Percentiles rank a stretch among this genome's conserved stretches.
Evolutionary conservation across 2,797 vertebrate genomes (phyloP).

Genomic region (Eremophila alpestris): DNA sequence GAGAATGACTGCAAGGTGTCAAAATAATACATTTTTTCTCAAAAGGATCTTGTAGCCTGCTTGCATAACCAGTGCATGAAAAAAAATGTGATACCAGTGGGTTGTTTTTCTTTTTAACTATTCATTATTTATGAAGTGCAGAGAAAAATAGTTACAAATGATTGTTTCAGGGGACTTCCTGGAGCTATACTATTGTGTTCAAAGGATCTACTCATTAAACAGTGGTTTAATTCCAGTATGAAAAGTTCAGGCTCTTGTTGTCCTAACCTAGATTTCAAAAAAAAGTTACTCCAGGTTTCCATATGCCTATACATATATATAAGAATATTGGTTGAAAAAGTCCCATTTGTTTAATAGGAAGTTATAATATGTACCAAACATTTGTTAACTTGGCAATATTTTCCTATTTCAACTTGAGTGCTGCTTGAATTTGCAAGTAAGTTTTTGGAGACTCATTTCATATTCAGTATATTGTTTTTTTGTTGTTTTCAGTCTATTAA

Average conservation of each 20-base stretch:
- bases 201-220: constrained; percentile 38
- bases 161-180: constrained; percentile 70
- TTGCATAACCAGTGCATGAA: constrained; percentile 65
- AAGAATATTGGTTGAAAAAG: background rate
- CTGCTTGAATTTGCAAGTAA: background rate
- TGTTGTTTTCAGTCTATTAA: background rate
- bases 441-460: background rate
- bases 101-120: constrained; percentile 58
- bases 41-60: constrained; percentile 36
- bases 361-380: background rate
- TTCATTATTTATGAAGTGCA: constrained; percentile 76
- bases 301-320: background rate
- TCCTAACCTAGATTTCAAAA: constrained; percentile 44
- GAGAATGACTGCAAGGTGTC: constrained; percentile 52
- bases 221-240: constrained; percentile 60
- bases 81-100: constrained; percentile 35
- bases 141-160: constrained; percentile 67
- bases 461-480: background rate
- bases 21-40: constrained; percentile 58
- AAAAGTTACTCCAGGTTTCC: background rate
- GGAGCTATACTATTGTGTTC: constrained; percentile 56
- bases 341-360: background rate
- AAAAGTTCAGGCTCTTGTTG: constrained; percentile 65
- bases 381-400: background rate
- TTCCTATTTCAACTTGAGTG: background rate